Percentiles rank a stretch among this genome's conserved stretches.
Evolutionary conservation across 1,140 invertebrate species (phyloP).

Genomic region (Drosophila nikananu): DNA sequence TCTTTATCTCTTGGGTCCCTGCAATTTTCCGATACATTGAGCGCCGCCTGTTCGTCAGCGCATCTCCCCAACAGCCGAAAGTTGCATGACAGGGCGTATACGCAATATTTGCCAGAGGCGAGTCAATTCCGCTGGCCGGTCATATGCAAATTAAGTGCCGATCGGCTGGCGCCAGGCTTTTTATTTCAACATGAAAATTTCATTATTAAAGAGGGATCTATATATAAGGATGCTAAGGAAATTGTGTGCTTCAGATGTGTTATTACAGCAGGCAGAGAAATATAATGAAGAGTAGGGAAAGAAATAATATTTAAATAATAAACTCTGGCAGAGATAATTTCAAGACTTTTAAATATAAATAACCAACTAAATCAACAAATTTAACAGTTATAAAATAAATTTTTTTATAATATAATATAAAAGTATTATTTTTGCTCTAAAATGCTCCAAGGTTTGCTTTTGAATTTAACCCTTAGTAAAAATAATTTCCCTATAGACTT

Average conservation of each 20-base stretch:
- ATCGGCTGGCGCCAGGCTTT: slow-evolving; percentile 24
- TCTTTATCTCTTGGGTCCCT: slow-evolving; percentile 35
- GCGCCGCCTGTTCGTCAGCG: slow-evolving; percentile 41
- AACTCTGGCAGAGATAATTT: neutral
- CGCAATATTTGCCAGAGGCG: slow-evolving; percentile 60
- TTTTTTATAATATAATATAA: neutral
- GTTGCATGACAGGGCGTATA: slow-evolving; percentile 66
- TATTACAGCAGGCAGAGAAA: too few species aligned
- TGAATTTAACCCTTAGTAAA: neutral
- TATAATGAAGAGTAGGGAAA: neutral
- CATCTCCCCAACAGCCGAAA: slow-evolving; percentile 33
- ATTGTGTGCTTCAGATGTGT: neutral
- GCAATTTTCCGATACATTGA: slow-evolving; percentile 83
- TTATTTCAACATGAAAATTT: slow-evolving; percentile 20
- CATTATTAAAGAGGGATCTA: slow-evolving; percentile 19
- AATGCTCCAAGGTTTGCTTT: neutral
- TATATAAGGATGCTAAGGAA: neutral
- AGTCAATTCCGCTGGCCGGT: slow-evolving; percentile 43
- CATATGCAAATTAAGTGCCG: slow-evolving; percentile 57
- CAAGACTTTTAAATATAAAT: neutral
- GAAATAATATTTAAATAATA: neutral
- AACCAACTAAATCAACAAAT: neutral
- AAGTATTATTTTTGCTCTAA: neutral
- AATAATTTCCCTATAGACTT: neutral
- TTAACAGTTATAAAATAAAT: too few species aligned